Evolutionary conservation across 1,140 invertebrate genomes (phyloP), one percentile per base, ranked within the genome.

Genomic region (Chrysoperla carnea): DNA sequence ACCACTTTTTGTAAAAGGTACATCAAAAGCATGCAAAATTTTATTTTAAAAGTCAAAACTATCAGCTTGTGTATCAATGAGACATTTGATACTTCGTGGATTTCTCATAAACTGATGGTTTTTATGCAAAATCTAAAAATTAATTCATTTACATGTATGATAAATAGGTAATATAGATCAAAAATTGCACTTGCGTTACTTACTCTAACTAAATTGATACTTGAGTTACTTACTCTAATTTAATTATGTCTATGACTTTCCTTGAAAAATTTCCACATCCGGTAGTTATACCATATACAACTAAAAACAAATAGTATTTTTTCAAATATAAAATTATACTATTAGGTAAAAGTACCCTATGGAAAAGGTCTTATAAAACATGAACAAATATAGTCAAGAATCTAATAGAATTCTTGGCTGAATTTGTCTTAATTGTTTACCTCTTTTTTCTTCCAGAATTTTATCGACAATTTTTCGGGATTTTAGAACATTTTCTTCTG

Each of bases 261-360:
- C 66, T 63, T 0, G 80, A 74, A 64, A 83, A 83, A 47, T 79
- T 81, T 41, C 80, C 80, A 57, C 84, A 81, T 29, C 81, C 80
- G n/a, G 80, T 84, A 6, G 78, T 84, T 29, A 83, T 74, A 13
- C 79, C 81, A 58, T 83, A 83, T 6, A 78, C 78, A 45, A 75
- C 73, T 74, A 52, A 52, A 62, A 52, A 46, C 43, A 39, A 45
- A 44, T 48, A 50, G 39, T 28, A 4, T 12, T 9, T 27, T 14
- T 36, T 15, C 38, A 15, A 43, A 37, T 8, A n/a, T 11, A 8
- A 6, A 42, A 36, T 13, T 29, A 41, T 31, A 37, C 11, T 37
- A 15, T 36, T 42, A 6, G 14, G 23, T 12, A 29, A 36, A 6
- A 35, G 23, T 36, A 36, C 9, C 23, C 36, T 37, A 17, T 17